phyloP scores from a whole-genome alignment of 2,888 invertebrate genomes.

The Xylophagus ater region DNA sequence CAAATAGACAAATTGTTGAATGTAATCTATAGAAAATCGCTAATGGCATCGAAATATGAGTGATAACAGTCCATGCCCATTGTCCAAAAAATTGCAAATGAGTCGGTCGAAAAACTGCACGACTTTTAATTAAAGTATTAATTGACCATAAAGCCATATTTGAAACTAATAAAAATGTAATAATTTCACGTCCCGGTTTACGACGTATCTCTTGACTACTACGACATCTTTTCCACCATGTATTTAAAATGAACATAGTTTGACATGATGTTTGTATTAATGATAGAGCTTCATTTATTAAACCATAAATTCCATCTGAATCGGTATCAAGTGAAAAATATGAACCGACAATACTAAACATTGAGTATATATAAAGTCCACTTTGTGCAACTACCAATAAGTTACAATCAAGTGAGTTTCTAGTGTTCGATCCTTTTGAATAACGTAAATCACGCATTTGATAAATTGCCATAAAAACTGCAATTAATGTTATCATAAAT shows the following conservation, averaged over 20 bases:
- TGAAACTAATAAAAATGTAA: constrained; percentile 65
- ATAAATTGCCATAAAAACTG: constrained; percentile 48
- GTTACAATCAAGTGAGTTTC: constrained; percentile 49
- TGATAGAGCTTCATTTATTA: constrained; percentile 56
- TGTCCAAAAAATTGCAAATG: constrained; percentile 65
- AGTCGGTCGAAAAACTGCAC: constrained; percentile 64
- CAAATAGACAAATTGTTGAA: constrained; percentile 74
- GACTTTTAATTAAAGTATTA: constrained; percentile 63
- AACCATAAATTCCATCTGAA: constrained; percentile 43
- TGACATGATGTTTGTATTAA: constrained; percentile 61
- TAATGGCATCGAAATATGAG: constrained; percentile 69
- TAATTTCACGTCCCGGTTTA: constrained; percentile 67
- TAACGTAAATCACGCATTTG: constrained; percentile 53
- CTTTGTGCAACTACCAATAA: constrained; percentile 69
- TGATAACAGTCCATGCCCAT: constrained; percentile 77
- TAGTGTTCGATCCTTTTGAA: constrained; percentile 34
- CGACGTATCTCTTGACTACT: constrained; percentile 43
- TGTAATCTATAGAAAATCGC: constrained; percentile 77
- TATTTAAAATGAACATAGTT: constrained; percentile 49
- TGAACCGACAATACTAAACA: constrained; percentile 68
- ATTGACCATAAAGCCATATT: constrained; percentile 72
- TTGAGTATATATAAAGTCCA: constrained; percentile 70
- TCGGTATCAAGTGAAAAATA: constrained; percentile 48
- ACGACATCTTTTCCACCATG: constrained; percentile 8
- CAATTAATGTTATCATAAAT: constrained; percentile 49